A percentile compares a stretch with the other conserved stretches of the same genome.
Evolutionary conservation across 2,797 vertebrate species (phyloP).

Genomic region (Kryptopterus vitreolus): DNA sequence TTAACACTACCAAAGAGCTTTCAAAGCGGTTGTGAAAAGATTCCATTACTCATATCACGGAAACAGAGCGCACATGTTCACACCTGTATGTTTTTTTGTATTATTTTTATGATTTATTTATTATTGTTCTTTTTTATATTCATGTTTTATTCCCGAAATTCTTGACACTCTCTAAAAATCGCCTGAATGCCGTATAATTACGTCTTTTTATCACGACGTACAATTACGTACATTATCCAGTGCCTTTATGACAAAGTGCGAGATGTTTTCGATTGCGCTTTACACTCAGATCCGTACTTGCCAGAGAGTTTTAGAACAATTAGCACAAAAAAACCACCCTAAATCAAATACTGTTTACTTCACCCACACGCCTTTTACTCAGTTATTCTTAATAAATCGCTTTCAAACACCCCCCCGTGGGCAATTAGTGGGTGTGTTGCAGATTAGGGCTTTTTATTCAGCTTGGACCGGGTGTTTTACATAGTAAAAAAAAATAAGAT

Average conservation of each 20-base stretch:
- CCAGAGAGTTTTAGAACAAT: background rate
- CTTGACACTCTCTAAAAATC: background rate
- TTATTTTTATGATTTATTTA: too few species aligned
- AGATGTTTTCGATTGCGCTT: background rate
- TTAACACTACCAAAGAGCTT: background rate
- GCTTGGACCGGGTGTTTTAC: background rate
- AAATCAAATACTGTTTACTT: background rate
- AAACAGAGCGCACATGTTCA: background rate
- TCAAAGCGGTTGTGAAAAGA: background rate
- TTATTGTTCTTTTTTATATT: background rate
- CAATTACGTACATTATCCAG: too few species aligned
- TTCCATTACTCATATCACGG: background rate
- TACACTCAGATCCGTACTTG: constrained; percentile 5
- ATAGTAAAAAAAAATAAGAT: too few species aligned
- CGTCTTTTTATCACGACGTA: too few species aligned
- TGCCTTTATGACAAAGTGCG: background rate
- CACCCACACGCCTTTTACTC: background rate
- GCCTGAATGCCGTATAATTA: too few species aligned
- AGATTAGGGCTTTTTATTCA: background rate
- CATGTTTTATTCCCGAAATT: background rate
- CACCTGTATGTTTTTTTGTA: background rate
- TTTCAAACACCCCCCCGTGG: background rate
- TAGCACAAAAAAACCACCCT: background rate
- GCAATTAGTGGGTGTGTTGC: background rate
- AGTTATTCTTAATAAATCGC: constrained; percentile 3